These are phyloP conservation scores for Scaptomyza parva DNA, from an alignment of 2,888 invertebrate genomes.

Conservation along the genomic window DNA sequence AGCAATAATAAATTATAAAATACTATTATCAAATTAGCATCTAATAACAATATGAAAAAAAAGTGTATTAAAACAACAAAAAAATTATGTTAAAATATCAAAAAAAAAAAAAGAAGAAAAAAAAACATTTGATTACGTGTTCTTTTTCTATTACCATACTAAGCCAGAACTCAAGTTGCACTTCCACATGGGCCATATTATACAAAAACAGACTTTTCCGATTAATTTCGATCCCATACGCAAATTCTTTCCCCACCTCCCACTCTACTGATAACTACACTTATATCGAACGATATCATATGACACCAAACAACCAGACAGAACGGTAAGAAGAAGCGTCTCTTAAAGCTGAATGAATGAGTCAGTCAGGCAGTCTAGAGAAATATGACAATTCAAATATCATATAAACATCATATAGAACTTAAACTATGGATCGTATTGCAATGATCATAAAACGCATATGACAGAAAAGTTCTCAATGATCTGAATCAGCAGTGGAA, in stretches of 20 bases:
- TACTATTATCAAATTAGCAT: conserved; percentile 63
- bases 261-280: conserved; percentile 51
- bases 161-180: conserved; percentile 44
- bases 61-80: conserved; percentile 58
- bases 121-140: conserved; percentile 20
- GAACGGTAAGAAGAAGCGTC: conserved; percentile 11
- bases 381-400: conserved; percentile 45
- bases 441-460: background rate
- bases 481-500: background rate
- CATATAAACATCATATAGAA: conserved; percentile 21
- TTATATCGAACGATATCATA: conserved; percentile 20
- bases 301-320: conserved; percentile 23
- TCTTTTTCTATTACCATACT: conserved; percentile 49
- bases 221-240: conserved; percentile 57
- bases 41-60: conserved; percentile 42
- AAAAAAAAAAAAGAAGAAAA: conserved; percentile 31
- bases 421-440: conserved; percentile 28
- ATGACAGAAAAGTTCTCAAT: background rate
- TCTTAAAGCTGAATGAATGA: conserved; percentile 41
- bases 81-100: conserved; percentile 72
- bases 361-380: conserved; percentile 38
- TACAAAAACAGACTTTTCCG: conserved; percentile 63
- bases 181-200: conserved; percentile 58
- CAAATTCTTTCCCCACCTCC: conserved; percentile 51
- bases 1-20: conserved; percentile 76